Conservation (phyloP, 37 sponge, comb jelly and placozoan species). For the Halichondria panicea region DNA sequence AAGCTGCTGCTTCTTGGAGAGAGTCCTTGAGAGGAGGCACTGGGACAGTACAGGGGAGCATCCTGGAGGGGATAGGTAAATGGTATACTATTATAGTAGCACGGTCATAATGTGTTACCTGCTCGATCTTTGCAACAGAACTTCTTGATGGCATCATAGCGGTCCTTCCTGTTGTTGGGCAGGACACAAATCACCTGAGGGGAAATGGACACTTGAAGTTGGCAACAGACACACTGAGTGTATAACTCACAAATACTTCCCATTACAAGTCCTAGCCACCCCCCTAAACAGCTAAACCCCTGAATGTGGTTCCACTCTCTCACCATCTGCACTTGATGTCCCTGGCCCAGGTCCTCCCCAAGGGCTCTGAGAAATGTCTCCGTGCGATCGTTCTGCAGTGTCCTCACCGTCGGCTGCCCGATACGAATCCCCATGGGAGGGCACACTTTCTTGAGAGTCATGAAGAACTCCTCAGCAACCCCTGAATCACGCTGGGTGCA, state of each 20-base stretch:
- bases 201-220: not conserved
- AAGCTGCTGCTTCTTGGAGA: conserved; percentile 70
- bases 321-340: conserved; percentile 44
- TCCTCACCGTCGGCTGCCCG: conserved; percentile 24
- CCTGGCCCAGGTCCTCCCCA: conserved; percentile 3
- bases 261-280: not conserved
- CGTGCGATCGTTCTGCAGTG: conserved; percentile 73
- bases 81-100: not conserved
- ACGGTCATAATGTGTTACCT: conserved; percentile 17
- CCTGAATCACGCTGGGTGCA: conserved; percentile 58
- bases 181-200: conserved; percentile 78
- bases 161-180: conserved; percentile 86
- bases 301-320: too few species aligned
- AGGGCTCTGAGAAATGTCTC: conserved; percentile 70
- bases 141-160: conserved; percentile 97
- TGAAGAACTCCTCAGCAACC: conserved; percentile 70
- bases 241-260: not conserved
- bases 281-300: not conserved
- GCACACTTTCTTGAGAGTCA: conserved; percentile 63
- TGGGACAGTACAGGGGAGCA: conserved; percentile 80
- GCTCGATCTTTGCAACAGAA: conserved; percentile 82
- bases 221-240: not conserved
- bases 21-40: conserved; percentile 73
- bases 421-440: conserved; percentile 84
- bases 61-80: not conserved